Base-by-base conservation (phyloP, 2,797 vertebrate species). In the Zenarchopterus dispar region DNA sequence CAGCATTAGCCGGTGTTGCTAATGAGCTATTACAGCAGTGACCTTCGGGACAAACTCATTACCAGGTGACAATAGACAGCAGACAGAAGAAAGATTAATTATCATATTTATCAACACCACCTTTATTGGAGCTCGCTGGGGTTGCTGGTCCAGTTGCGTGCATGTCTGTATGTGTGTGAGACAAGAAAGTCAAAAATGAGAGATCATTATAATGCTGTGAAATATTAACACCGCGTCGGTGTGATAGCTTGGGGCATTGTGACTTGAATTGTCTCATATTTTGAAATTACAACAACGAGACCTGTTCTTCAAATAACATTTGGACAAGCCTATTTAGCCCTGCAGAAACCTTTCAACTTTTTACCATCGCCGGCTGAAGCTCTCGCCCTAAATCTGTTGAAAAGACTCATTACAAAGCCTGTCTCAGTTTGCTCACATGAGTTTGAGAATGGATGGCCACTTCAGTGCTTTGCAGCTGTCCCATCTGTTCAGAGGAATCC, bases 41-140 rank as follows among this genome's bases (percentile, higher is more conserved):
- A 88, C 88, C 87, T 86, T 77, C 22, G 54, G 85, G 82, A 87
- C 82, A 88, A 88, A 84, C 81, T 85, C 86, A 88, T 87, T 88
- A 87, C 70, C 78, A 71, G 78, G 80, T 82, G 86, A 89, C 78
- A 86, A 87, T 86, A 77, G 80, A 83, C n/a, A 6, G 63, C 71
- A 61, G 70, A 84, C 82, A 84, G 60, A 75, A 80, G 63, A 72
- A 62, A 51, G 78, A 80, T 79, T 84, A 79, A 87, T 90, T 87
- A 86, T 78, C 80, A 89, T 84, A 90, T 89, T 91, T 84, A 86
- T 88, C 80, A 75, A 70, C 1, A 9, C 33, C 8, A 24, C 73
- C 73, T 85, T 83, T 81, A 77, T 66, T 8, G 78, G 70, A 61
- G 56, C 70, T 81, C 23, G 7, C 57, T 43, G 52, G 60, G 77